phyloP scores from a whole-genome alignment of 2,888 invertebrate genomes.

The Heliconius cydno region DNA sequence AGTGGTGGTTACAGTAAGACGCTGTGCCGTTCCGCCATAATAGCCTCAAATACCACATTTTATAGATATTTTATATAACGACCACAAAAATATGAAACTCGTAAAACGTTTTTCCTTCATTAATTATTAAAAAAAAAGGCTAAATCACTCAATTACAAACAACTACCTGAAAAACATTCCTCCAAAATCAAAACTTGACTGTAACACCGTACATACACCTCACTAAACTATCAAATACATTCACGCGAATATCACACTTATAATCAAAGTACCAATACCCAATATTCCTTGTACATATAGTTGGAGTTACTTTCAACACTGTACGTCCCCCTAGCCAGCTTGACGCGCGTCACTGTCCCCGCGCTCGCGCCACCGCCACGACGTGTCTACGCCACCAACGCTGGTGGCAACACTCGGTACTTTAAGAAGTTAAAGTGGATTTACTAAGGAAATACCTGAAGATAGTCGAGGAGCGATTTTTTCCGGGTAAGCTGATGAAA shows the following conservation, averaged over 20 bases:
- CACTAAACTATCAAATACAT: neutral
- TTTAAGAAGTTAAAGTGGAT: constrained; percentile 54
- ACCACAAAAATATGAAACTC: neutral
- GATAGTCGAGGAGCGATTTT: constrained; percentile 53
- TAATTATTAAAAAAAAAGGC: neutral
- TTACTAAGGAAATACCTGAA: constrained; percentile 54
- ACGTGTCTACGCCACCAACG: constrained; percentile 43
- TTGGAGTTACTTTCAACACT: neutral
- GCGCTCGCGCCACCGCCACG: constrained; percentile 30
- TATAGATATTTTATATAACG: neutral
- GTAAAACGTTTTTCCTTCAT: neutral
- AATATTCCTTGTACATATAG: neutral
- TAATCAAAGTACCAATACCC: neutral
- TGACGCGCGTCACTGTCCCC: constrained; percentile 43
- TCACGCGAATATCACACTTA: neutral
- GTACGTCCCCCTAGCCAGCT: constrained; percentile 40
- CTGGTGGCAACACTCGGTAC: constrained; percentile 49
- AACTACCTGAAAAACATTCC: neutral
- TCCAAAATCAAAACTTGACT: constrained; percentile 1
- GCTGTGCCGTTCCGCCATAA: neutral
- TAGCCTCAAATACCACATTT: neutral
- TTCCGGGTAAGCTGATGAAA: constrained; percentile 51
- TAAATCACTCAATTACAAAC: neutral
- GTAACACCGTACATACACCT: neutral
- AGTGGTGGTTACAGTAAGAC: too few relatives aligned